Conservation (phyloP, 2,113 vertebrate genomes). For the Salvelinus namaycush region DNA sequence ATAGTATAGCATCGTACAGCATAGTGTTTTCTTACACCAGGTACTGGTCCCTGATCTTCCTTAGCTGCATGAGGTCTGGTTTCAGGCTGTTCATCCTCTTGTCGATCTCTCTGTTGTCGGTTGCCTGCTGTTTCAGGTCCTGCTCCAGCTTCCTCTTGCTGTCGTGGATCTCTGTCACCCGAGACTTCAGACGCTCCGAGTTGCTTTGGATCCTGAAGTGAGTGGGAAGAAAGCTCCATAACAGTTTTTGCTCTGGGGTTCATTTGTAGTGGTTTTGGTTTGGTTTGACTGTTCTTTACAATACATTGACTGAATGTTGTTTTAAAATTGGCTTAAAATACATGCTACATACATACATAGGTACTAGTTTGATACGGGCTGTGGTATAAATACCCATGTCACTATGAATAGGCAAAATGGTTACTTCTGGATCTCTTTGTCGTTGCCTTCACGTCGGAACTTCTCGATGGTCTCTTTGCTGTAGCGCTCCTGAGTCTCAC, state of each 20-base stretch:
- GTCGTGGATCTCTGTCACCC: constrained; percentile 95
- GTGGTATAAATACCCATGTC: background rate
- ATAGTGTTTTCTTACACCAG: constrained; percentile 80
- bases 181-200: constrained; percentile 91
- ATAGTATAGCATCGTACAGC: no score
- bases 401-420: background rate
- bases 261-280: no score
- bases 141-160: constrained; percentile 90
- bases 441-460: constrained; percentile 87
- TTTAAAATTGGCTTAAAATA: no score
- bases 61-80: constrained; percentile 92
- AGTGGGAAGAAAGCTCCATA: background rate
- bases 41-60: constrained; percentile 96
- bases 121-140: constrained; percentile 89
- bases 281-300: no score
- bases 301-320: no score
- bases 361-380: no score
- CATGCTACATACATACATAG: no score
- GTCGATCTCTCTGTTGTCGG: constrained; percentile 92
- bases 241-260: no score
- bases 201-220: constrained; percentile 86
- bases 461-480: constrained; percentile 98
- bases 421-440: constrained; percentile 8
- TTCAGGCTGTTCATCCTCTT: constrained; percentile 94
- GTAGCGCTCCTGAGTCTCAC: constrained; percentile 95